Conservation (phyloP, 2,888 invertebrate species). For the Hyposoter didymator region DNA sequence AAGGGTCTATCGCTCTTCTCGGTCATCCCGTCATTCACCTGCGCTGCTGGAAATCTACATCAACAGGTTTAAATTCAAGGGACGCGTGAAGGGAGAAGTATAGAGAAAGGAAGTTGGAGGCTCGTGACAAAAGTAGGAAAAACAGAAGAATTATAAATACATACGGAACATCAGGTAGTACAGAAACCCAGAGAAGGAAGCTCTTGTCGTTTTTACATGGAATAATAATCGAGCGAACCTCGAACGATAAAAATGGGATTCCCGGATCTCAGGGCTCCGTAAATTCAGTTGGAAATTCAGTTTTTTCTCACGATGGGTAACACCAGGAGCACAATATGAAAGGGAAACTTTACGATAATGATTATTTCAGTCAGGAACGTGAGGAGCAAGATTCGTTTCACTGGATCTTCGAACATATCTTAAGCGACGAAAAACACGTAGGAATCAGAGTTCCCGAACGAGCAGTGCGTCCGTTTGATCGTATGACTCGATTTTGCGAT, state of each 20-base stretch:
- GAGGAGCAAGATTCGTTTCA: neutral
- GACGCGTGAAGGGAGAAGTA: neutral
- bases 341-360: slow-evolving; percentile 14
- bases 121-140: slow-evolving; percentile 51
- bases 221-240: slow-evolving; percentile 57
- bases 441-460: neutral
- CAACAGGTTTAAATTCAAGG: slow-evolving; percentile 6
- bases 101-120: neutral
- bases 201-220: slow-evolving; percentile 51
- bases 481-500: neutral
- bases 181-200: slow-evolving; percentile 28
- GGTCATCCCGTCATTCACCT: neutral
- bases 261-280: neutral
- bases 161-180: slow-evolving; percentile 1
- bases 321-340: slow-evolving; percentile 30
- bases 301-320: slow-evolving; percentile 39
- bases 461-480: neutral
- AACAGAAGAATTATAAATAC: slow-evolving; percentile 27
- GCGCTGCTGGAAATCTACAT: neutral
- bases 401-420: neutral
- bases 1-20: slow-evolving; percentile 61
- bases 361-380: slow-evolving; percentile 22
- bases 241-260: slow-evolving; percentile 38
- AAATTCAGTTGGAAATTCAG: slow-evolving; percentile 30
- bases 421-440: neutral